Conservation (phyloP, 2,888 invertebrate genomes). For the Drosophila lacicola region DNA sequence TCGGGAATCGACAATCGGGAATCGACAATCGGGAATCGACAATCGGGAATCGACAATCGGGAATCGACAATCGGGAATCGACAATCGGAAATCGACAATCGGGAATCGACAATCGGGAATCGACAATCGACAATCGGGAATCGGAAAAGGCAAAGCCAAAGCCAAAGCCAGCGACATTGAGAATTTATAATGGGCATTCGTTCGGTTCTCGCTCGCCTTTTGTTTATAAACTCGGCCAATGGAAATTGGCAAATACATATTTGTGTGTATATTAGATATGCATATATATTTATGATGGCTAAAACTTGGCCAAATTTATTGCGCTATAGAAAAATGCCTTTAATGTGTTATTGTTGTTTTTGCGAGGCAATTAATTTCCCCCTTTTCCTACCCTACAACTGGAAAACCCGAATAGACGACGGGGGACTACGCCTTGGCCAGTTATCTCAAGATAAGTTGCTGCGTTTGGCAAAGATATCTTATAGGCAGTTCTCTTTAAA, state of each 20-base stretch:
- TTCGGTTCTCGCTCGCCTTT: conserved; percentile 5
- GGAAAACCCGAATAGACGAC: too few relatives aligned
- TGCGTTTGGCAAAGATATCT: too few relatives aligned
- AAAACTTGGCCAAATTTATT: conserved; percentile 31
- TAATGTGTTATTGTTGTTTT: conserved; percentile 5
- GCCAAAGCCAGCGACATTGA: background rate
- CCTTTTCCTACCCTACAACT: too few relatives aligned
- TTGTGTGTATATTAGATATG: background rate
- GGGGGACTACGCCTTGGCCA: too few relatives aligned
- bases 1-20: background rate
- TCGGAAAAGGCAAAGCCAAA: background rate
- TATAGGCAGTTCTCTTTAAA: too few relatives aligned
- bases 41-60: too few relatives aligned
- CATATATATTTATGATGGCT: conserved; percentile 13
- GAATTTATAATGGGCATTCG: conserved; percentile 1
- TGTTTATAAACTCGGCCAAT: conserved; percentile 46
- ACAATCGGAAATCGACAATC: conserved; percentile 1
- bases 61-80: background rate
- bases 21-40: conserved; percentile 5
- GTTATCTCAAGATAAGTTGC: too few relatives aligned
- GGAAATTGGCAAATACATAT: conserved; percentile 19
- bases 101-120: background rate
- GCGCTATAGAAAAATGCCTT: conserved; percentile 24
- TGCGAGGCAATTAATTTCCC: too few relatives aligned
- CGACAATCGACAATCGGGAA: background rate